These are phyloP conservation scores for Geotrypetes seraphini DNA, from an alignment of 2,797 vertebrate genomes.

Conservation along the genomic window DNA sequence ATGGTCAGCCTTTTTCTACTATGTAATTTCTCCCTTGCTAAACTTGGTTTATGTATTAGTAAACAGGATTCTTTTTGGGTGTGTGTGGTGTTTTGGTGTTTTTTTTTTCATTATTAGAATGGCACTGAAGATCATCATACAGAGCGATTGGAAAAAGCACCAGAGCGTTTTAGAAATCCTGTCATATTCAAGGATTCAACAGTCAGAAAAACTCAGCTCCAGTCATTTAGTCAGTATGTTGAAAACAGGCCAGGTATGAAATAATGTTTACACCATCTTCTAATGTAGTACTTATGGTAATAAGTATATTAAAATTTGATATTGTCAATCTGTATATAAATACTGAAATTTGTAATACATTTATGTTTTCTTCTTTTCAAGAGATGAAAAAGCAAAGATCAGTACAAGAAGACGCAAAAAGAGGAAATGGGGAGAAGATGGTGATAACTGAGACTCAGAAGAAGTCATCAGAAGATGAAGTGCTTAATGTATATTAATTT, in stretches of 20 bases:
- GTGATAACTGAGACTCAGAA: slow-evolving; percentile 72
- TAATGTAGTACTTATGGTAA: slow-evolving; percentile 43
- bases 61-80: slow-evolving; percentile 29
- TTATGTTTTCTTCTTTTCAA: slow-evolving; percentile 60
- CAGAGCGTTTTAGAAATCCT: slow-evolving; percentile 80
- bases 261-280: too few relatives aligned
- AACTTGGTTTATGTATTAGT: slow-evolving; percentile 15
- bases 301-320: slow-evolving; percentile 43
- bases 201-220: slow-evolving; percentile 91
- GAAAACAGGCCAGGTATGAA: slow-evolving; percentile 85
- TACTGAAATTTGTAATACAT: slow-evolving; percentile 69
- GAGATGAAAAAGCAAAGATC: slow-evolving; percentile 95
- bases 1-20: slow-evolving; percentile 10
- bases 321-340: slow-evolving; percentile 56
- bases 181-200: slow-evolving; percentile 92
- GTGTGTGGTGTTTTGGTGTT: slow-evolving; percentile 31
- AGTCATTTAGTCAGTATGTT: slow-evolving; percentile 96
- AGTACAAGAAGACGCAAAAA: slow-evolving; percentile 85
- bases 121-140: slow-evolving; percentile 76
- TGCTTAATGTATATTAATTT: slow-evolving; percentile 79
- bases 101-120: slow-evolving; percentile 54
- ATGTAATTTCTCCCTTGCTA: slow-evolving; percentile 20
- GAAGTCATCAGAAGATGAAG: slow-evolving; percentile 92
- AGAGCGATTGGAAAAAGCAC: slow-evolving; percentile 76
- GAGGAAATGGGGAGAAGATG: slow-evolving; percentile 71